Evolutionary conservation across 23 tunicate species (phyloP).

Genomic region (Trididemnum clinides): DNA sequence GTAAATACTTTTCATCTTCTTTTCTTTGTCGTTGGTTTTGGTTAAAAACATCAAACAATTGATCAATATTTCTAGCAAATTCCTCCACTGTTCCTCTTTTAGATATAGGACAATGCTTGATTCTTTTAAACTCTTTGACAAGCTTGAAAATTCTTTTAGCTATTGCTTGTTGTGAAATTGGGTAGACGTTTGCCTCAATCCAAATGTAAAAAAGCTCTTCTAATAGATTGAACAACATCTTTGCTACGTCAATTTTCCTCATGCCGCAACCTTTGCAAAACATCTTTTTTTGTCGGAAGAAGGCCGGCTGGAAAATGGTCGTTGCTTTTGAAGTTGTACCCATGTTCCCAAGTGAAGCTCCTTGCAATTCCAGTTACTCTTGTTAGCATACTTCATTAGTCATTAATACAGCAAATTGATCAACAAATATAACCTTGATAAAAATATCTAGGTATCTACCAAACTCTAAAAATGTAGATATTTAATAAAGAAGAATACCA

Average conservation of each 20-base stretch:
- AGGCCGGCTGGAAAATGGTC: slow-evolving; percentile 26
- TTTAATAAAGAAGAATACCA: too few relatives aligned
- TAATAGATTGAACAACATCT: background rate
- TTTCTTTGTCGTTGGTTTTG: background rate
- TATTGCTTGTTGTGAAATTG: background rate
- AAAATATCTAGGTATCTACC: too few relatives aligned
- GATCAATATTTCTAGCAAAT: background rate
- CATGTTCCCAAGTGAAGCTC: slow-evolving; percentile 4
- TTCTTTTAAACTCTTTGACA: background rate
- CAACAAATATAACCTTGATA: too few relatives aligned
- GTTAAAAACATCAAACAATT: slow-evolving; percentile 3
- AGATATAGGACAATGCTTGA: background rate
- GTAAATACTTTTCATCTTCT: background rate
- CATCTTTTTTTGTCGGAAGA: slow-evolving; percentile 42
- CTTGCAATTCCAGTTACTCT: slow-evolving; percentile 10
- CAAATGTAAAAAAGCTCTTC: slow-evolving; percentile 10
- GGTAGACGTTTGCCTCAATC: slow-evolving; percentile 12
- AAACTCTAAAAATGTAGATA: too few relatives aligned
- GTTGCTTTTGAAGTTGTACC: slow-evolving; percentile 13
- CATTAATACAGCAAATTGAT: slow-evolving; percentile 20
- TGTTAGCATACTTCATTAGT: slow-evolving; percentile 2
- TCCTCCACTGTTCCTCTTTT: background rate
- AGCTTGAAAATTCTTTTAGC: background rate
- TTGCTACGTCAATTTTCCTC: background rate
- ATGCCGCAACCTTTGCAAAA: slow-evolving; percentile 11